Base-by-base conservation (phyloP, 2,797 vertebrate genomes). In the Sitta carolinensis region DNA sequence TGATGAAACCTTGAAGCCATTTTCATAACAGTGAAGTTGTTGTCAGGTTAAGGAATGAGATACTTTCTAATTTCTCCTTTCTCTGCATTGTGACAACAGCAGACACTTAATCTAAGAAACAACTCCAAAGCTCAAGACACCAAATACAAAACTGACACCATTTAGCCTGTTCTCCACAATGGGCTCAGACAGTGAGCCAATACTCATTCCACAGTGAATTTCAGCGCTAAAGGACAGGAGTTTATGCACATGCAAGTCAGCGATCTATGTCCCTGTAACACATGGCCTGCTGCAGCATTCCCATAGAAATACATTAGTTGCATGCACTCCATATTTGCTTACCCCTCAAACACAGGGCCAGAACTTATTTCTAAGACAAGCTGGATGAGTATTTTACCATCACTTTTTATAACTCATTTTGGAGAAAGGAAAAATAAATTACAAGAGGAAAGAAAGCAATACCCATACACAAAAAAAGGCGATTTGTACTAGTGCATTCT, bases 401-500 rank as follows among this genome's bases (percentile, higher is more conserved):
- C 2, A 29, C 22, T 58, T 63, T 77, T 66, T 34, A 10, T 7
- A 90, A 73, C 27, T 74, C 4, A 40, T 18, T 54, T 87, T 75
- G 57, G 34, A 74, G 91, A 77, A 59, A 15, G 8, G 7, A 52
- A 68, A 67, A 90, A n/a, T 36, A 43, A 52, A 48, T 9, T 32
- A 11, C 15, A 64, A 72, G 30, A 30, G 8, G 47, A 25, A 91
- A 68, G 47, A 45, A 87, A 50, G 8, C 29, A 36, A 32, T 13
- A 59, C 13, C 11, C 23, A 20, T 7, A 19, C 12, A 78, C 0
- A 1, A 74, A 47, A 47, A 50, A 40, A 36, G 3, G 5, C 1
- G 0, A 64, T 26, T 70, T 62, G 13, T 54, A 27, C 21, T 36
- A 40, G 1, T 69, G 48, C 2, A 17, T 38, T 34, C 62, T 81